Evolutionary conservation across 1,140 invertebrate species (phyloP).

Genomic region (Palaemon carinicauda): DNA sequence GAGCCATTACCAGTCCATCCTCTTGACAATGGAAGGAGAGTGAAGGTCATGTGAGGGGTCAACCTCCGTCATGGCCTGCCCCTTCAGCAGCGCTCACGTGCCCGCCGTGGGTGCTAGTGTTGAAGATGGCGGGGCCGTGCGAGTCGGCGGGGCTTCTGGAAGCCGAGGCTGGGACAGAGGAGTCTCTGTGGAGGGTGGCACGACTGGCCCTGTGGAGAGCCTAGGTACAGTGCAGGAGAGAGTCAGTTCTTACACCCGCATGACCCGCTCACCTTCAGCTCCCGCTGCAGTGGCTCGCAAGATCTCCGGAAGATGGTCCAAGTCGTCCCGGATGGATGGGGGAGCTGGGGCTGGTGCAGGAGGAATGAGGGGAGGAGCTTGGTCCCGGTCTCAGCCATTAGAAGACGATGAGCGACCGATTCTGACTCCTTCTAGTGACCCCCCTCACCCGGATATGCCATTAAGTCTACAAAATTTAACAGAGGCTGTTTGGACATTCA

Average conservation of each 20-base stretch:
- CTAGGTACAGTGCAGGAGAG: constrained; percentile 39
- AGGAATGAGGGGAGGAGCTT: neutral
- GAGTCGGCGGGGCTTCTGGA: neutral
- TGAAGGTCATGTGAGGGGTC: neutral
- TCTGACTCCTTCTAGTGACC: constrained; percentile 32
- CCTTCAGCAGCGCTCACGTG: constrained; percentile 38
- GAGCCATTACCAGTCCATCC: no score
- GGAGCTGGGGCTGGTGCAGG: neutral
- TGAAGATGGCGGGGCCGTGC: constrained; percentile 31
- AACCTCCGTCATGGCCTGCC: constrained; percentile 29
- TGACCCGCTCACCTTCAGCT: constrained; percentile 32
- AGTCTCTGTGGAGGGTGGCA: constrained; percentile 11
- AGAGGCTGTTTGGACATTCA: constrained; percentile 58
- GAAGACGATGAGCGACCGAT: constrained; percentile 46
- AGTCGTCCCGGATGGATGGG: neutral
- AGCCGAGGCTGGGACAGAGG: constrained; percentile 24
- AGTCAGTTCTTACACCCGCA: constrained; percentile 37
- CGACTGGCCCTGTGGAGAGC: neutral
- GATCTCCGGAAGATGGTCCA: neutral
- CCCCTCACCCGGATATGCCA: constrained; percentile 48
- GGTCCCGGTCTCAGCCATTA: neutral
- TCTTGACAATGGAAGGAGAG: neutral
- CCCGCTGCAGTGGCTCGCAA: constrained; percentile 13
- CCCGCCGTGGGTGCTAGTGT: constrained; percentile 18
- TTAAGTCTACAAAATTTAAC: constrained; percentile 56